Evolutionary conservation across 2,113 vertebrate species (phyloP), one percentile per base, ranked within the genome.

Genomic region (Mobula birostris): DNA sequence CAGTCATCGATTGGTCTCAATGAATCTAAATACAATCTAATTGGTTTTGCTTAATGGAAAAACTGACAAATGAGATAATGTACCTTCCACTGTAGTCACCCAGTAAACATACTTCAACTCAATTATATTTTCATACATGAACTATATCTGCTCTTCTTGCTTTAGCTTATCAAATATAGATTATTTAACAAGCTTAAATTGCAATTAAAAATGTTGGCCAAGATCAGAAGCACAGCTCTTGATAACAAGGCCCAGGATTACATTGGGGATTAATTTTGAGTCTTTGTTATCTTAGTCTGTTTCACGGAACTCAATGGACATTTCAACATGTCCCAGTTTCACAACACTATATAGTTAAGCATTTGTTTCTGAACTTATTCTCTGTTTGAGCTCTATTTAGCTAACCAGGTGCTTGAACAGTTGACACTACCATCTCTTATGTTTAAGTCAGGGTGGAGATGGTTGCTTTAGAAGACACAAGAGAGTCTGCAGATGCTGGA

Each of bases 41-140:
- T 93, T 74, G 68, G 19, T 76, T 93, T 93, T 76, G 36, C 90
- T 74, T 74, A 93, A 74, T 93, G 91, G 91, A 93, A 76, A 93
- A 92, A 5, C 36, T 93, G 91, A 93, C 72, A 93, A 74, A 93
- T 93, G 68, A 56, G 40, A 74, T 74, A 24, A 93, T 74, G 72
- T 74, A 93, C 40, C 32, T 76, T 74, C 70, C 91, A 93, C 36
- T 15, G 36, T 56, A 74, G 91, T 29, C 5, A 48, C 91, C 91
- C 91, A 93, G 56, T 93, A 93, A 93, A 93, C 36, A 74, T 21
- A 74, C 68, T 93, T 93, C 91, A 93, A 76, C 70, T 93, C 91
- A 93, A 93, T 93, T 76, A 93, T 56, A 74, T 72, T 40, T 63
- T 19, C 29, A 32, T 66, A 90, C 66, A n/a, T 90, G n/a, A n/a